Evolutionary conservation across 2,113 vertebrate species (phyloP).

Genomic region (Equus quagga): DNA sequence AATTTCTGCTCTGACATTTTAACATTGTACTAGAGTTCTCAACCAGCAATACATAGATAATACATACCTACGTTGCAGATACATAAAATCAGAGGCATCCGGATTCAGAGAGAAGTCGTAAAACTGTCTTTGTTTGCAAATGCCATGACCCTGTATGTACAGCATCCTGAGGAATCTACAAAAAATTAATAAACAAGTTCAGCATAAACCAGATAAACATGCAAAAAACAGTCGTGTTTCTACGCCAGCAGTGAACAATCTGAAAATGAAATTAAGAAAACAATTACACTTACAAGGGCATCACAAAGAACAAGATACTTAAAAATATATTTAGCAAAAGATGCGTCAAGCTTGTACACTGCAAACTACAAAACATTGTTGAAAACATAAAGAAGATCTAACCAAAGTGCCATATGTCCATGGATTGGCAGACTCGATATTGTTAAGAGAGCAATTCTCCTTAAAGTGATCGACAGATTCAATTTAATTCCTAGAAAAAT

Average conservation of each 20-base stretch:
- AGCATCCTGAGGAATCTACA: neutral
- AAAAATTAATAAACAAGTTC: neutral
- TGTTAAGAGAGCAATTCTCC: neutral
- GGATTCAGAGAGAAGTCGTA: neutral
- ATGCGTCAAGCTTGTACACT: neutral
- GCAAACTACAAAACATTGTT: neutral
- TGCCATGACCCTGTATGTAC: neutral
- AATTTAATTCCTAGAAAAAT: neutral
- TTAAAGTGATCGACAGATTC: neutral
- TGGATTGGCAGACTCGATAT: neutral
- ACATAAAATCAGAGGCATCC: neutral
- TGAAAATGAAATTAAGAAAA: neutral
- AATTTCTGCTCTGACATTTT: constrained; percentile 13
- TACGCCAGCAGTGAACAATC: neutral
- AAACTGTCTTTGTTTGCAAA: neutral
- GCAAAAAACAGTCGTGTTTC: neutral
- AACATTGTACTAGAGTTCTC: constrained; percentile 5
- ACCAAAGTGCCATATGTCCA: neutral
- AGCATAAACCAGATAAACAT: neutral
- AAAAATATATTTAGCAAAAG: neutral
- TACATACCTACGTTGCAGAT: neutral
- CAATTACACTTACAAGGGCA: neutral
- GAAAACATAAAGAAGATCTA: neutral
- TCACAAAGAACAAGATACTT: constrained; percentile 9
- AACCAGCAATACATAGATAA: neutral